Percentiles rank a stretch among this genome's conserved stretches.
phyloP scores from a whole-genome alignment of 2,888 invertebrate species.

The Aphodius granarius region DNA sequence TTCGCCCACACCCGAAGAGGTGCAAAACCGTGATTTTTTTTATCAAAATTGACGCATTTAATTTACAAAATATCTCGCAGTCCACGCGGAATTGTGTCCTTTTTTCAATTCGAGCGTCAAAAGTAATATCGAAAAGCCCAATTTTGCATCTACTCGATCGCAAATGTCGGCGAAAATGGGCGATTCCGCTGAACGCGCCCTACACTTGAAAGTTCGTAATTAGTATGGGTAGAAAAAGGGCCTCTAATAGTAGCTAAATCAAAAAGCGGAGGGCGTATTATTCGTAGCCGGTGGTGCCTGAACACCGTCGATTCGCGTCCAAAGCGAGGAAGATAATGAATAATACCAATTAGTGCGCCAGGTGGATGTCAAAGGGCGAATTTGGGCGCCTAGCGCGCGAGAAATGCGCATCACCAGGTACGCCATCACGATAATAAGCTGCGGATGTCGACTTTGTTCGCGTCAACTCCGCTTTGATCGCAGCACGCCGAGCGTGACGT shows the following conservation, averaged over 20 bases:
- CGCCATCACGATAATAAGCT: neutral
- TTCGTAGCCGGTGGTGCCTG: neutral
- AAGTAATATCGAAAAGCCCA: too few species aligned
- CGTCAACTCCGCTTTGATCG: slow-evolving; percentile 23
- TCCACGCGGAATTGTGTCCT: too few species aligned
- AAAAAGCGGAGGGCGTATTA: neutral
- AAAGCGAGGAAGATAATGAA: neutral
- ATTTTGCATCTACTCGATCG: too few species aligned
- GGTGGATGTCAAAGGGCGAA: neutral
- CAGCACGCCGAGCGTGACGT: slow-evolving; percentile 18
- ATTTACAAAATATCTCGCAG: too few species aligned
- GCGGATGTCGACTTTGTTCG: slow-evolving; percentile 20
- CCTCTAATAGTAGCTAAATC: neutral
- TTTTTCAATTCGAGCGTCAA: too few species aligned
- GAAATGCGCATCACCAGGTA: neutral
- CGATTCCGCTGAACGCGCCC: too few species aligned
- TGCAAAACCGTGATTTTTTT: too few species aligned
- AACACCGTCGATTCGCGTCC: neutral
- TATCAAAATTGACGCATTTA: too few species aligned
- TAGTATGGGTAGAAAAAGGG: too few species aligned
- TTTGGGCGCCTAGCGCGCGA: neutral
- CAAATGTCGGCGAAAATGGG: too few species aligned
- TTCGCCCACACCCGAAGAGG: too few species aligned
- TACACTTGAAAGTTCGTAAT: too few species aligned
- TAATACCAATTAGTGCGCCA: neutral